Conservation (phyloP, 30 jellyfish, hydroid and myxozoan species). For the Hydractinia symbiolongicarpus region DNA sequence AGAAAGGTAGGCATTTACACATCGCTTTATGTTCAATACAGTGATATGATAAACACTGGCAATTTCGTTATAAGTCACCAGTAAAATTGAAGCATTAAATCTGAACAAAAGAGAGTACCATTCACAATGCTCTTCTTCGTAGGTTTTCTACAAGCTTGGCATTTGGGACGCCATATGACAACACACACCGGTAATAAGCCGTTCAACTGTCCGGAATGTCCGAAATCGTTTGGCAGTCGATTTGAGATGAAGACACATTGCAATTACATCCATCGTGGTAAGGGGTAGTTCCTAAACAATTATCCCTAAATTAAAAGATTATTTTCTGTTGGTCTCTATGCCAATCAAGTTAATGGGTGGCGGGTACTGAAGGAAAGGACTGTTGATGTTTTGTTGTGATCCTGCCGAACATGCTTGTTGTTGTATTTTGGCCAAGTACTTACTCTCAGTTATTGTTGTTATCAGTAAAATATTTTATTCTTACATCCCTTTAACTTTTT, state of each 20-base stretch:
- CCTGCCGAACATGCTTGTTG: too few relatives aligned
- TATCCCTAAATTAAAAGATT: neutral
- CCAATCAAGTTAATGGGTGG: too few relatives aligned
- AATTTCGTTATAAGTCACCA: neutral
- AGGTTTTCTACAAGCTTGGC: slow-evolving; percentile 96
- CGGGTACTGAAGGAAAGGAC: too few relatives aligned
- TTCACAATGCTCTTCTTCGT: neutral
- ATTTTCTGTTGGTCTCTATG: too few relatives aligned
- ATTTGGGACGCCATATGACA: slow-evolving; percentile 96
- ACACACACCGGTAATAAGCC: slow-evolving; percentile 98
- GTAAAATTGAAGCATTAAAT: neutral
- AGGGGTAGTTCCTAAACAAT: neutral
- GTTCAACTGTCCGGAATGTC: slow-evolving; percentile 80
- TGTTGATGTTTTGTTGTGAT: too few relatives aligned
- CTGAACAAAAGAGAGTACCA: neutral
- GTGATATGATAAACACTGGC: neutral
- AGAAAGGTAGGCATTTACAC: slow-evolving; percentile 44
- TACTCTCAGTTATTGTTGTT: too few relatives aligned
- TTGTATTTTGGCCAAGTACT: too few relatives aligned
- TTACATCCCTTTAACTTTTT: too few relatives aligned
- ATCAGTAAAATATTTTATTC: too few relatives aligned
- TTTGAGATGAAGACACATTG: slow-evolving; percentile 96
- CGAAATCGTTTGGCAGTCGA: slow-evolving; percentile 95
- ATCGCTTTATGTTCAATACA: too few relatives aligned
- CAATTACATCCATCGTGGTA: slow-evolving; percentile 93